Evolutionary conservation across 2,888 invertebrate species (phyloP), one percentile per base, ranked within the genome.

Genomic region (Matsumyia berberina): DNA sequence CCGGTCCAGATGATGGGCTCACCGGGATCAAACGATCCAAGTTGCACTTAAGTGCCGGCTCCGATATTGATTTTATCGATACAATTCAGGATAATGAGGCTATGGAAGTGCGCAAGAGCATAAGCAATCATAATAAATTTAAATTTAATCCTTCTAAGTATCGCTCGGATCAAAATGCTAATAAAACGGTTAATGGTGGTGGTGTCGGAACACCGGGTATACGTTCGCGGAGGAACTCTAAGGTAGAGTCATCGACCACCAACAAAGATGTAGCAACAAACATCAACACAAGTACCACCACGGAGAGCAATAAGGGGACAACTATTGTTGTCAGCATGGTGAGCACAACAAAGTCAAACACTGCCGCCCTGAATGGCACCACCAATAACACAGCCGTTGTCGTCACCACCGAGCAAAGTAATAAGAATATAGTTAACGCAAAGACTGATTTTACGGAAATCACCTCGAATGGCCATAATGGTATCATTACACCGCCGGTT

Each of bases 1-100:
- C 97, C 0, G 97, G 97, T 7, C 97, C 97, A 0, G 95, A 95
- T 88, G 95, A 95, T 76, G 97, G 97, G 0, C 93, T 97, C 3
- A 95, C 95, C 0, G 94, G 95, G 57, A 95, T 96, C 24, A 95
- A 94, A 90, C 92, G 94, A 57, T 93, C 93, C 58, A 94, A 94
- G 88, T 93, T 94, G 86, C 94, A 95, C 90, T 92, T 95, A 83
- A 94, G 94, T 73, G 93, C 94, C 53, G 95, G 95, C 88, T 91
- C 91, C 8, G 91, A 91, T 64, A 95, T 96, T 62, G 95, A 95
- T 90, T 96, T 94, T 88, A 95, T 96, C 86, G 95, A 95, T 88
- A 95, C 92, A 1, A 89, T 88, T 78, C 91, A 92, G 72, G 92
- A 92, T 69, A 89, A 90, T 72, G 91, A 91, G 57, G 88, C 88